Conservation (phyloP, 2,888 invertebrate species). For the Antheraea yamamai region DNA sequence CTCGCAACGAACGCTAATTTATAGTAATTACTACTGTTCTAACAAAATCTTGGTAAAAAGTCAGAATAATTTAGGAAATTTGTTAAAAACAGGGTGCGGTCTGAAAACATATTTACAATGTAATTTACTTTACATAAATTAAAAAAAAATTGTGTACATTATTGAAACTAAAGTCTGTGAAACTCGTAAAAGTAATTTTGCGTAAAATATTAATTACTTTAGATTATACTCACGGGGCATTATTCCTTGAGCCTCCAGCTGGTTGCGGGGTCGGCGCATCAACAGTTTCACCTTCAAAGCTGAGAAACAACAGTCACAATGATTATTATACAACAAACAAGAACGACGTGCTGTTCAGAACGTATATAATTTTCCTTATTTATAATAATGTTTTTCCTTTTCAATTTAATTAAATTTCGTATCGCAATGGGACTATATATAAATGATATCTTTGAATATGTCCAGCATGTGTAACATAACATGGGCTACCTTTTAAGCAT, state of each 20-base stretch:
- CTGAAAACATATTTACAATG: neutral
- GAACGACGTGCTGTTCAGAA: neutral
- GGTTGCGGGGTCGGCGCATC: slow-evolving; percentile 96
- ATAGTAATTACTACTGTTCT: slow-evolving; percentile 5
- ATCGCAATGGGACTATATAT: neutral
- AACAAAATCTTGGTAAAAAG: neutral
- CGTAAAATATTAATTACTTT: neutral
- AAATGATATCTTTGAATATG: slow-evolving; percentile 23
- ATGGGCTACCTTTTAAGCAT: slow-evolving; percentile 54
- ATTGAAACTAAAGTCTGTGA: neutral
- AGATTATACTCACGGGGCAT: slow-evolving; percentile 95
- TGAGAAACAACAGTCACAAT: slow-evolving; percentile 73
- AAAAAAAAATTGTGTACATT: neutral
- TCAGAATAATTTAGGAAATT: neutral
- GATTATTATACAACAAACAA: slow-evolving; percentile 18
- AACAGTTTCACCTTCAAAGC: slow-evolving; percentile 98
- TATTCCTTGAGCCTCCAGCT: slow-evolving; percentile 98
- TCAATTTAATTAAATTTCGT: slow-evolving; percentile 4
- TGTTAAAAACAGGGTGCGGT: neutral
- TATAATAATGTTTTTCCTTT: slow-evolving; percentile 28
- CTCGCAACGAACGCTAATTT: neutral
- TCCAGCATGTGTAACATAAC: slow-evolving; percentile 31
- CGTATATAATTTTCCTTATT: slow-evolving; percentile 26
- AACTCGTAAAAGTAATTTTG: neutral
- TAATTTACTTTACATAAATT: neutral